Base-by-base conservation (phyloP, 2,888 invertebrate genomes). In the Atethmia centrago region DNA sequence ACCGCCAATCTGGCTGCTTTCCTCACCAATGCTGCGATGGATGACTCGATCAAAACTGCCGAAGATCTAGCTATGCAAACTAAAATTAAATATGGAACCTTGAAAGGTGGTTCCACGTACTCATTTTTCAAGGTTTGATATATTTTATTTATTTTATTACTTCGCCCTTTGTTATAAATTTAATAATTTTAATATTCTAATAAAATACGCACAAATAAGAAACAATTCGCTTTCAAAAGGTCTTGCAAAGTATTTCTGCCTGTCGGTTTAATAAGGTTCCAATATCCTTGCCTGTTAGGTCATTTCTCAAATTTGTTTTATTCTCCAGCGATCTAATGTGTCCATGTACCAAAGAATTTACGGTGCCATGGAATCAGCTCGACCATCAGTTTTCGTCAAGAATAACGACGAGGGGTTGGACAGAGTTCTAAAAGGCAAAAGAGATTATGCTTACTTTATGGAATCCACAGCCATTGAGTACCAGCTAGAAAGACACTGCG, bases 381-480 rank as follows among this genome's bases (percentile, higher is more conserved):
- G 98, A 49, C 99, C 99, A 0, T 97, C 97, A 0, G 98, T 99
- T 0, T 99, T 99, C 92, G 97, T 98, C 16, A 97, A 97, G 77
- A 97, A 97, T 89, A 99, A 99, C 91, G 97, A 97, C 61, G 98
- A 99, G 89, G 99, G 99, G 0, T 98, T 99, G 1, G 98, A 98
- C 21, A 97, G 98, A 77, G 99, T 99, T 0, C 89, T 97, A 69
- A 98, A 97, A 92, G 97, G 97, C 58, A 98, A 98, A 92, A 97
- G 98, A 68, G 97, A 97, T 71, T 99, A 99, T 93, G 99, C 99
- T 5, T 99, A 98, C 92, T 96, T 99, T 62, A 99, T 99, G 99
- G 99, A 99, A 95, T 99, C 99, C 10, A 98, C 99, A 0, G 98
- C 98, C 1, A 98, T 99, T 82, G 99, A 99, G 93, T 99, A 99